phyloP scores from a whole-genome alignment of 2,113 vertebrate genomes.

The Daubentonia madagascariensis region DNA sequence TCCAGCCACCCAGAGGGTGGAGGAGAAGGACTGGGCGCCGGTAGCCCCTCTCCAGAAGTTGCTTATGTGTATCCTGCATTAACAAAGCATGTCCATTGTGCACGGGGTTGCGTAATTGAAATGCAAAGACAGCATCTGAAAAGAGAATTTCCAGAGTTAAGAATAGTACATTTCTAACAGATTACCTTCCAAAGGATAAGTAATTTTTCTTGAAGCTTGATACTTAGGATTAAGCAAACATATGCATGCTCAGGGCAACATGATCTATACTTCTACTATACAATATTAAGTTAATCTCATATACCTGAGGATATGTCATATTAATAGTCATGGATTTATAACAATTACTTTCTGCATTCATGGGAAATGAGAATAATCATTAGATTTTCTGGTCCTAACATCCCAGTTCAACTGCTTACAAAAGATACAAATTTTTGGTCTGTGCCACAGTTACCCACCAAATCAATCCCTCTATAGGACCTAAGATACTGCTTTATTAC shows the following conservation, averaged over 20 bases:
- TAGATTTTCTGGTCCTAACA: background rate
- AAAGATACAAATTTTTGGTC: background rate
- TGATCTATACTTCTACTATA: background rate
- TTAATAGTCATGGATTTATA: background rate
- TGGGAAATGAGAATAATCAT: background rate
- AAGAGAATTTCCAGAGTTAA: slow-evolving; percentile 44
- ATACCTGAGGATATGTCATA: background rate
- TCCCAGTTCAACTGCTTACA: background rate
- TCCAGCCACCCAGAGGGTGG: slow-evolving; percentile 98
- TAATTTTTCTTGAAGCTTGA: background rate
- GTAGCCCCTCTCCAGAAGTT: slow-evolving; percentile 94
- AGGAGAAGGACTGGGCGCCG: slow-evolving; percentile 94
- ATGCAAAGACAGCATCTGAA: slow-evolving; percentile 97
- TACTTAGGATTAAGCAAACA: background rate
- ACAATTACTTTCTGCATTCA: background rate
- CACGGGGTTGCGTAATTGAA: slow-evolving; percentile 97
- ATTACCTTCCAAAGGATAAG: background rate
- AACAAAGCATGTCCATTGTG: slow-evolving; percentile 97
- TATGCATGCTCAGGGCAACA: background rate
- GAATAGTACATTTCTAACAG: background rate
- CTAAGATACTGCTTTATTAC: background rate
- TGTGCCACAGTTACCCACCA: background rate
- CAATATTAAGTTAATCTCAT: background rate
- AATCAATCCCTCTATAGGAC: background rate
- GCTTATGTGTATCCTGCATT: slow-evolving; percentile 97